A percentile compares a stretch with the other conserved stretches of the same genome.
Evolutionary conservation across 2,113 vertebrate genomes (phyloP).

Genomic region (Tretioscincus oriximinensis): DNA sequence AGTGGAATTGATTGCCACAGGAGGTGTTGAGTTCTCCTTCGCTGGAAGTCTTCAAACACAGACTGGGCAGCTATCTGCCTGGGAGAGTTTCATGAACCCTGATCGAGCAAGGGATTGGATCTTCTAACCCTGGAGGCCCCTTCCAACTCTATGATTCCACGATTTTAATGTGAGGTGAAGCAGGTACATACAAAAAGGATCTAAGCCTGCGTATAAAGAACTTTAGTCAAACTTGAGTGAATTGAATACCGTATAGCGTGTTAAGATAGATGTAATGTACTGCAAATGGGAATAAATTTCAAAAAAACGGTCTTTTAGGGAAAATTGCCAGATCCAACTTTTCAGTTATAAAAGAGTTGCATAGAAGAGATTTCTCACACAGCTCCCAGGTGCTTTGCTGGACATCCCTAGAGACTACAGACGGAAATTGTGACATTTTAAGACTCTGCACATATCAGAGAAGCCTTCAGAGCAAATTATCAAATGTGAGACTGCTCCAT

Average conservation of each 20-base stretch:
- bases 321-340: slow-evolving; percentile 9
- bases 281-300: not conserved
- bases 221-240: not conserved
- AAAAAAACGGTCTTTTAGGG: slow-evolving; percentile 5
- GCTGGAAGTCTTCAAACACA: too few species aligned
- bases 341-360: slow-evolving; percentile 41
- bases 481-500: slow-evolving; percentile 39
- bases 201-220: too few species aligned
- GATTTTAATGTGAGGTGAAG: too few species aligned
- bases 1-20: too few species aligned
- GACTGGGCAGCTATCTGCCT: too few species aligned
- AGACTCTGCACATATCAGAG: slow-evolving; percentile 8
- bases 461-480: slow-evolving; percentile 40
- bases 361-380: not conserved
- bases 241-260: not conserved
- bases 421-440: slow-evolving; percentile 50
- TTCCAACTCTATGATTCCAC: too few species aligned
- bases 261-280: not conserved
- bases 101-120: too few species aligned
- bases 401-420: slow-evolving; percentile 26
- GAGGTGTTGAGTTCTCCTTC: too few species aligned
- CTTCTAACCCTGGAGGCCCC: too few species aligned
- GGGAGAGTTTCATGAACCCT: too few species aligned
- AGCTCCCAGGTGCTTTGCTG: slow-evolving; percentile 12
- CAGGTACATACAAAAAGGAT: too few species aligned